Base-by-base conservation (phyloP, 2,797 vertebrate genomes). In the Megaceryle alcyon region DNA sequence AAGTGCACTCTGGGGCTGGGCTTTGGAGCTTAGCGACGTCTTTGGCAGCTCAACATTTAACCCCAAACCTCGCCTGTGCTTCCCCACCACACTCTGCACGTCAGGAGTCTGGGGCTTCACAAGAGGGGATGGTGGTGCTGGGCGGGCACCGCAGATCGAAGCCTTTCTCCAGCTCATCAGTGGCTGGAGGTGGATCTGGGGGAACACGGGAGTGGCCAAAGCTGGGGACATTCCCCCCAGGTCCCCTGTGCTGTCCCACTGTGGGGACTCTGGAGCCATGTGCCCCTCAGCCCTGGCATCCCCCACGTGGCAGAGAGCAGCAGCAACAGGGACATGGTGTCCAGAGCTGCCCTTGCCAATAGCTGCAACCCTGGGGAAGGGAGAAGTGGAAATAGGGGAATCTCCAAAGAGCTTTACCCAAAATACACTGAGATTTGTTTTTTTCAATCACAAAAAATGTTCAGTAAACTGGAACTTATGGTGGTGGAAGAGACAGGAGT, bases 211-310 rank as follows among this genome's bases (percentile, higher is more conserved):
- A 56, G 31, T 0, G 0, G 35, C 71, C 53, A 46, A 41, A 66
- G 14, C 37, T 4, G 12, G 59, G 39, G 51, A 53, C 3, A 1
- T 60, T 6, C 3, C 12, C 16, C 8, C 1, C 7, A 0, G 0
- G 39, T 21, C 31, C 73, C 11, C 3, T 7, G 6, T 49, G 51
- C n/a, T 7, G 1, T 59, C 65, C 39, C 31, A 6, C 57, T 1
- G 0, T 6, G 37, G 28, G 68, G 43, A 28, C 57, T 41, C 4
- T 11, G 3, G 51, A 46, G 6, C 10, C 29, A 0, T 9, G 0
- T 3, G 48, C 31, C 65, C 33, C 53, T 78, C 6, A 1, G 35
- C 12, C 21, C 48, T 10, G 0, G 33, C 37, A 8, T 9, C 46
- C 12, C 4, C 9, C 41, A 63, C 35, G 1, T 2, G 4, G 37